A percentile compares a stretch with the other conserved stretches of the same genome.
These are phyloP conservation scores for Daphoenositta chrysoptera DNA, from an alignment of 2,113 vertebrate genomes.

Conservation along the genomic window DNA sequence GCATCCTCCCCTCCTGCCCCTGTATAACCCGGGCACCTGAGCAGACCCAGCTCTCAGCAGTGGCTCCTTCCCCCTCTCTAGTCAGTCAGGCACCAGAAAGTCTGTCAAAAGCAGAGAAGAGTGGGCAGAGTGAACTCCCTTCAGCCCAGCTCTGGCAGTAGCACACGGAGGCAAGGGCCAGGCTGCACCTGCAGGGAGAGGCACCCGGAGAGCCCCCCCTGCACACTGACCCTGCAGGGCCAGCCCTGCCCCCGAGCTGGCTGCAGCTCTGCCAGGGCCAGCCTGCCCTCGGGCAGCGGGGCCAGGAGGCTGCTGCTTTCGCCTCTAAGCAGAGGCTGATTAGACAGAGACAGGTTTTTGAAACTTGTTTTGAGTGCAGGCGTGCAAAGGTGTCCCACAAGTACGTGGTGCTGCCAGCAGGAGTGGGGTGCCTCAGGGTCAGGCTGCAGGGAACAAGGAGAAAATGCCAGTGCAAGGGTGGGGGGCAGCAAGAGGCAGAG, in stretches of 20 bases:
- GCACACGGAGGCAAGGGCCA: neutral
- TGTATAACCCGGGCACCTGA: neutral
- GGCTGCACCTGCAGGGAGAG: neutral
- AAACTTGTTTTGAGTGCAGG: neutral
- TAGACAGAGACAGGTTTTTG: neutral
- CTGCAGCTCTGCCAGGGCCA: neutral
- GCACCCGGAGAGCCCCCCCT: neutral
- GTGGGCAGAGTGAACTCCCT: neutral
- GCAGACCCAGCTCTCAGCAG: neutral
- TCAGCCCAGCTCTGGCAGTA: neutral
- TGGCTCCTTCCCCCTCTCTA: neutral
- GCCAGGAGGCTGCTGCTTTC: neutral
- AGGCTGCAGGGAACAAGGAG: neutral
- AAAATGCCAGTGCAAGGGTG: neutral
- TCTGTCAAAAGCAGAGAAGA: neutral
- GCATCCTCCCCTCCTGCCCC: neutral
- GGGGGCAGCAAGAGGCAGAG: neutral
- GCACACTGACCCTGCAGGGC: rapidly evolving
- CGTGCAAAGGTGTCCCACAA: neutral
- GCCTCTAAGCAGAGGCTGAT: neutral
- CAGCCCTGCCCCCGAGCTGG: rapidly evolving
- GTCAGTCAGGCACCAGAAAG: neutral
- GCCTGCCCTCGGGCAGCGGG: neutral
- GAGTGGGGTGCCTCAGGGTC: neutral
- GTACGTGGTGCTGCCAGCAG: rapidly evolving